phyloP scores from a whole-genome alignment of 2,113 vertebrate species.

The Fregetta grallaria region DNA sequence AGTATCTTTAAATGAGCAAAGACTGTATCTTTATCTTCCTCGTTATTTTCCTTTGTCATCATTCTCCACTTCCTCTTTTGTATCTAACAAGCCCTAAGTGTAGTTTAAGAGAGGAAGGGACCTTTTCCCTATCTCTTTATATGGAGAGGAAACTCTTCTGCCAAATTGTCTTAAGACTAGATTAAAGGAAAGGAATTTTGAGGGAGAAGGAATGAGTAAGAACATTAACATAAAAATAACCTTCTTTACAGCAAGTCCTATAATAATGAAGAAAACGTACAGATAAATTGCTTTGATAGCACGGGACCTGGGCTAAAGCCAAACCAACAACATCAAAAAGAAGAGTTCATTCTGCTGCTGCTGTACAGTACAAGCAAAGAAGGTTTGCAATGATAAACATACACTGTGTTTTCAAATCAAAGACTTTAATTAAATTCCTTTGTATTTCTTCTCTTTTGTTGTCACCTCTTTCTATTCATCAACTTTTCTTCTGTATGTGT shows the following conservation, averaged over 20 bases:
- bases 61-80: neutral
- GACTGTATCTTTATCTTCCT: neutral
- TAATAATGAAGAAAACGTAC: neutral
- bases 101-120: neutral
- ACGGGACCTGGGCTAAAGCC: neutral
- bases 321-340: neutral
- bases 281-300: neutral
- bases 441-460: neutral
- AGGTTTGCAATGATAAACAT: neutral
- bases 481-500: neutral
- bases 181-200: neutral
- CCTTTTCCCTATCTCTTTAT: neutral
- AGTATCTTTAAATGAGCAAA: conserved; percentile 3
- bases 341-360: neutral
- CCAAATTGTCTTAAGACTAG: neutral
- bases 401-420: neutral
- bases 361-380: neutral
- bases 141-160: neutral
- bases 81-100: neutral
- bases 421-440: neutral
- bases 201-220: neutral
- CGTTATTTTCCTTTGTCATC: neutral
- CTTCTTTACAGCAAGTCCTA: neutral
- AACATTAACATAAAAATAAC: neutral
- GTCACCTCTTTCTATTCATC: neutral